These are phyloP conservation scores for Lithobates sylvaticus DNA, from an alignment of 2,797 vertebrate genomes.

Conservation along the genomic window DNA sequence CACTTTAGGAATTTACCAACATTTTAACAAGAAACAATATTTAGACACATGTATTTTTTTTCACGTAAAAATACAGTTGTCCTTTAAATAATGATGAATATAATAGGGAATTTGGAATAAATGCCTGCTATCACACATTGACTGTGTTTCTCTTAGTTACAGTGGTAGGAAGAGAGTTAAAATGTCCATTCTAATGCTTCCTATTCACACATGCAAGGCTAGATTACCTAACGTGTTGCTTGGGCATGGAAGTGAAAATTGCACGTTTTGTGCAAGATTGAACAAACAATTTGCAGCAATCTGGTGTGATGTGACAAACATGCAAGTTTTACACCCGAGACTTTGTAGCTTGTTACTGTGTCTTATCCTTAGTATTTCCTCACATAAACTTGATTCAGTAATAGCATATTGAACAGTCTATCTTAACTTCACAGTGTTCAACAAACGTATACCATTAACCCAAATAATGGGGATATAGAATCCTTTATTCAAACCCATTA, in stretches of 20 bases:
- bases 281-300: slow-evolving; percentile 41
- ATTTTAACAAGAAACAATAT: no score
- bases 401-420: background rate
- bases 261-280: slow-evolving; percentile 48
- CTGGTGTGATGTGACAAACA: slow-evolving; percentile 9
- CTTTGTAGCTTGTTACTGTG: slow-evolving; percentile 14
- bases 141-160: background rate
- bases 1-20: no score
- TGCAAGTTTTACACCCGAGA: slow-evolving; percentile 32
- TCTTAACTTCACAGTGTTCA: no score
- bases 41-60: no score
- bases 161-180: slow-evolving; percentile 32
- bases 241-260: slow-evolving; percentile 45
- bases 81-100: no score
- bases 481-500: no score
- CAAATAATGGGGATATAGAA: no score
- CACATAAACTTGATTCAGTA: background rate
- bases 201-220: slow-evolving; percentile 15
- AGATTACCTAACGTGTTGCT: slow-evolving; percentile 39
- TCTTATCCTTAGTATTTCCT: background rate
- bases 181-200: slow-evolving; percentile 34
- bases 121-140: background rate
- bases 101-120: background rate
- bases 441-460: no score
- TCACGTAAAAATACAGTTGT: no score